phyloP scores from a whole-genome alignment of 2,888 invertebrate species.

The Tanypteryx hageni region DNA sequence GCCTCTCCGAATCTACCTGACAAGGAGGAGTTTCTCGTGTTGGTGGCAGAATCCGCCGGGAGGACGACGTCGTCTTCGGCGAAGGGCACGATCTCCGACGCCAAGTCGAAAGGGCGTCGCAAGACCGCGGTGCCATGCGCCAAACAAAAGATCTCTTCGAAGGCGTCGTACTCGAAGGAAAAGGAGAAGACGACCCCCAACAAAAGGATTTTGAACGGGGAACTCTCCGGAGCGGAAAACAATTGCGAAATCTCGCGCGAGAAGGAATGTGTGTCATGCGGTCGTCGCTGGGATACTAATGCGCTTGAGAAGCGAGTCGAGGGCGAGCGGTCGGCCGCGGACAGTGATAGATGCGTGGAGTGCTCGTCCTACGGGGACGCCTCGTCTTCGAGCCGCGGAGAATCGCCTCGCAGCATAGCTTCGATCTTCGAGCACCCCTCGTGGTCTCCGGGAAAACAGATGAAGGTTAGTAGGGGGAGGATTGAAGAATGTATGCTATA shows the following conservation, averaged over 20 bases:
- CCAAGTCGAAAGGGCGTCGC: background rate
- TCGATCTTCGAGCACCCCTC: conserved; percentile 44
- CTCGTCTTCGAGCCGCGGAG: conserved; percentile 39
- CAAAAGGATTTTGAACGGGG: conserved; percentile 22
- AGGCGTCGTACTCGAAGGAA: conserved; percentile 5
- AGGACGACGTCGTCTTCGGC: background rate
- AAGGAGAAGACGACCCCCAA: conserved; percentile 31
- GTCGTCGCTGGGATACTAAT: conserved; percentile 45
- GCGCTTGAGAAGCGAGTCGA: conserved; percentile 4
- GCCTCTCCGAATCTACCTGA: background rate
- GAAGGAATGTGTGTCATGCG: conserved; percentile 61
- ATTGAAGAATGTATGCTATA: background rate
- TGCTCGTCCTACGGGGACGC: background rate
- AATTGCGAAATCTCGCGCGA: conserved; percentile 17
- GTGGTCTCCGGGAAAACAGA: conserved; percentile 44
- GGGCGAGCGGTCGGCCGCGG: conserved; percentile 30
- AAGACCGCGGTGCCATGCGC: background rate
- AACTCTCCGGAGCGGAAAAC: conserved; percentile 1
- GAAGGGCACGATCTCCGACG: background rate
- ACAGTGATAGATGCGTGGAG: conserved; percentile 51
- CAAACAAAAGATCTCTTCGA: background rate
- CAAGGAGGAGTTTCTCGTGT: conserved; percentile 1
- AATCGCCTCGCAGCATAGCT: conserved; percentile 48
- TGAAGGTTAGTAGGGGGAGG: conserved; percentile 35
- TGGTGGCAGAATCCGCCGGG: background rate